Evolutionary conservation across 2,888 invertebrate genomes (phyloP), one percentile per base, ranked within the genome.

Genomic region (Digitonthophagus gazella): DNA sequence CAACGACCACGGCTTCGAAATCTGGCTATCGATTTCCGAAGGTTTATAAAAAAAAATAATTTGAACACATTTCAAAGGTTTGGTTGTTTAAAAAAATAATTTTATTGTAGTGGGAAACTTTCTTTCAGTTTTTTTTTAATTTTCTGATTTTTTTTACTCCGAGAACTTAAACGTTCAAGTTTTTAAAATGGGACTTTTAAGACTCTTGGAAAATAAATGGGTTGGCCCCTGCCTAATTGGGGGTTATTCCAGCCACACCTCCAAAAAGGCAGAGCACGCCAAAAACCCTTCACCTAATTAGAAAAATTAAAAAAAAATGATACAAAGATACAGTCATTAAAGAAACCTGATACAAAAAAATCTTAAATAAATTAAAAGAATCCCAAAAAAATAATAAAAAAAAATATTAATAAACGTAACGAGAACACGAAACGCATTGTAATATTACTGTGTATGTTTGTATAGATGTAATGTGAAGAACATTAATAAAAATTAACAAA

Each of bases 211-310:
- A 61, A 18, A 14, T 61, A 19, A 19, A n/a, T 16, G 16, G 67
- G 65, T 80, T 82, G 79, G 82, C 87, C 87, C 86, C 84, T 84
- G 83, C 86, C 84, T 85, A 87, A 89, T 89, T 88, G 88, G 87
- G 85, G 87, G 88, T 87, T 85, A 84, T 85, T 89, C 90, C 90
- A 89, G 90, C 89, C 90, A 90, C 88, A 88, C 88, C 87, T 85
- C 87, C 87, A 89, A 89, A 88, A 87, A 85, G 87, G 83, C 75
- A 78, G 82, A 80, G 80, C 78, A 80, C n/a, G 74, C 81, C 79
- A 79, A 69, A 58, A 58, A 66, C 69, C 66, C 63, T 65, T 57
- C 22, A n/a, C 65, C 57, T 66, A 66, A 56, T 57, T 57, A 57
- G 57, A 2, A 44, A 44, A 44, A 68, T 58, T 65, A 65, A 19